Percentiles rank a stretch among this genome's conserved stretches.
Evolutionary conservation across 92 coral and sea anemone genomes (phyloP).

Genomic region (Porites lobata): DNA sequence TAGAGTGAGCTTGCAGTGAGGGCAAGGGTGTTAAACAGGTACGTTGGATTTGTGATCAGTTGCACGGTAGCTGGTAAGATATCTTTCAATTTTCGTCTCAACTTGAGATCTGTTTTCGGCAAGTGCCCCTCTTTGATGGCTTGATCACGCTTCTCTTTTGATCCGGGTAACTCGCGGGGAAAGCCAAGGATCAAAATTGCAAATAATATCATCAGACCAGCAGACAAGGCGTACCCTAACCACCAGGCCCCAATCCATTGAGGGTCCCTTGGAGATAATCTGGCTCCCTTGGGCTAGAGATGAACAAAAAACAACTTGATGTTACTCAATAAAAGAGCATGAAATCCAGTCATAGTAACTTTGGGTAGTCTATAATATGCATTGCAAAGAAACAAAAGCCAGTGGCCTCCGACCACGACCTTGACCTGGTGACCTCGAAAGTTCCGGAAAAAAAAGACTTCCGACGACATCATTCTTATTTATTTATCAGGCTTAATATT

Average conservation of each 20-base stretch:
- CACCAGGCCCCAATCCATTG: conserved; percentile 96
- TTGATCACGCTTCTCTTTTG: conserved; percentile 63
- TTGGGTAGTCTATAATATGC: too few relatives aligned
- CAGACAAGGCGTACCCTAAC: conserved; percentile 74
- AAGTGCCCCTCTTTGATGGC: conserved; percentile 58
- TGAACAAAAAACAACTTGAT: background rate
- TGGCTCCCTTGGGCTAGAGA: conserved; percentile 65
- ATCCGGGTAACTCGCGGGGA: conserved; percentile 74
- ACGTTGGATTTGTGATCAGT: conserved; percentile 76
- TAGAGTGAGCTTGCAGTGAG: conserved; percentile 59
- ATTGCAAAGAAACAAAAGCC: too few relatives aligned
- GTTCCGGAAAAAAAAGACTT: too few relatives aligned
- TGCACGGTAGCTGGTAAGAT: conserved; percentile 73
- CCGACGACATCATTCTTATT: too few relatives aligned
- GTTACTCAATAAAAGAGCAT: too few relatives aligned
- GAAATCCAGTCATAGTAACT: too few relatives aligned
- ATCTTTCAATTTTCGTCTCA: conserved; percentile 64
- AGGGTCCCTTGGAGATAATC: conserved; percentile 58
- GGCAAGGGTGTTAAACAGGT: conserved; percentile 85
- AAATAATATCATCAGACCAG: conserved; percentile 30
- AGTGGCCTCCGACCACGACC: too few relatives aligned
- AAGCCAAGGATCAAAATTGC: conserved; percentile 62
- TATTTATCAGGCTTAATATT: too few relatives aligned
- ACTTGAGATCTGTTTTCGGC: conserved; percentile 59
- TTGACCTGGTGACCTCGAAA: too few relatives aligned